Base-by-base conservation (phyloP, 2,113 vertebrate species). In the Leuciscus idus region DNA sequence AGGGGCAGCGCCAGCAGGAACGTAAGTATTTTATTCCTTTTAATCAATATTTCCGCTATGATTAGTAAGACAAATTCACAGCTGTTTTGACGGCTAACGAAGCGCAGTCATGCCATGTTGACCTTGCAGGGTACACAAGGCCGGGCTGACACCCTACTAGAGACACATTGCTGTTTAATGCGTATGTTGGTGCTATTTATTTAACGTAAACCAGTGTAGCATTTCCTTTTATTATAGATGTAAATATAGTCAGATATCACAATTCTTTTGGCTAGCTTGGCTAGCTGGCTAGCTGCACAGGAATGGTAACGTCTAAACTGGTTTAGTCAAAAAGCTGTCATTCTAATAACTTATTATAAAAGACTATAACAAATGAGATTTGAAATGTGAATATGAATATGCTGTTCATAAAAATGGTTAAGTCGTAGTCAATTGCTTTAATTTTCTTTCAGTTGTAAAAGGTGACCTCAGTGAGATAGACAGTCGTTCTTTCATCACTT, bases 1-100 rank as follows among this genome's bases (percentile, higher is more conserved):
- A 93, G 95, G 75, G 95, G 95, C 55, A 90, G 94, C 3, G 94
- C 90, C 70, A 85, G 92, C 85, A 88, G 89, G 64, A 94, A 91
- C 85, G 94, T 91, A 19, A 36, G 87, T 72, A 82, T 62, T 28
- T 1, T 7, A 5, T n/a, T 2, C 10, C 13, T 46, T 43, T 30
- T n/a, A 21, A 13, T 83, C 39, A 19, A 43, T 30, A 6, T 4
- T n/a, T 1, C 1, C 43, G 19, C n/a, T n/a, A 48, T 28, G 6
- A 30, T 59, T 6, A 13, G 55, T 26, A 43, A 81, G 28, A 9
- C 48, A 83, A 28, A 68, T n/a, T n/a, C 5, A 68, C 23, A 50
- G 11, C 50, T 19, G 30, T 73, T 55, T 72, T 73, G 33, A 84
- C 13, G 3, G 68, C 48, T 57, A 72, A 13, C 21, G 48, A 28